A percentile compares a stretch with the other conserved stretches of the same genome.
Evolutionary conservation across 1,140 invertebrate species (phyloP).

Genomic region (Pseudomyrmex flavicornis): DNA sequence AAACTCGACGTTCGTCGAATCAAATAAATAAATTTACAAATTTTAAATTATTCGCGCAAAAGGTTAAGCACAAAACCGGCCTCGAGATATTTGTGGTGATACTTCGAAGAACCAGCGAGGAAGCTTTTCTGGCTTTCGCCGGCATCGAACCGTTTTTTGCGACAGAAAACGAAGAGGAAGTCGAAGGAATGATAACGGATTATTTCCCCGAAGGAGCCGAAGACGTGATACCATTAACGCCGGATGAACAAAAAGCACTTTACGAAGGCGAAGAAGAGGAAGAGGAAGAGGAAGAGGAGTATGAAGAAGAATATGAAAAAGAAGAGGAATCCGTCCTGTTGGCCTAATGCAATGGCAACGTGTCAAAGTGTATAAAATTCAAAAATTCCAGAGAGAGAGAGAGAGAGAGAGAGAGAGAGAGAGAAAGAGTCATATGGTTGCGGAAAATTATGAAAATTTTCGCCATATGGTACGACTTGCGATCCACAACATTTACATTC

Average conservation of each 20-base stretch:
- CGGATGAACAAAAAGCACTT: conserved; percentile 51
- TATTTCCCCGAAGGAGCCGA: conserved; percentile 75
- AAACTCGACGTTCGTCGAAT: neutral
- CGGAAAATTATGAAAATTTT: conserved; percentile 27
- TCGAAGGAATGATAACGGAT: conserved; percentile 67
- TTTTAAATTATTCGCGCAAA: conserved; percentile 22
- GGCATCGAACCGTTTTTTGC: conserved; percentile 77
- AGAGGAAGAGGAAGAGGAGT: conserved; percentile 18
- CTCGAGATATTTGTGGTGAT: conserved; percentile 77
- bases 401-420: neutral
- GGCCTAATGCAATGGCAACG: too few species aligned
- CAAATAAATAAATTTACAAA: conserved; percentile 33
- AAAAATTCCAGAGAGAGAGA: neutral
- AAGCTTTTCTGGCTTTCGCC: conserved; percentile 78
- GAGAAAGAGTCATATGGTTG: neutral
- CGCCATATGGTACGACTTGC: conserved; percentile 5
- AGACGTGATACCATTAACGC: conserved; percentile 58
- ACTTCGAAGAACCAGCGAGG: conserved; percentile 73
- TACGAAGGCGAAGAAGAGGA: conserved; percentile 48
- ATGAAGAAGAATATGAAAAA: conserved; percentile 30
- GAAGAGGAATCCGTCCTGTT: neutral
- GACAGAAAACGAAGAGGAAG: conserved; percentile 73
- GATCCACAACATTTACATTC: conserved; percentile 56
- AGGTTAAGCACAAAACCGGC: conserved; percentile 76
- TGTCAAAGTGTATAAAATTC: too few species aligned